Evolutionary conservation across 2,113 vertebrate species (phyloP).

Genomic region (Butorides virescens): DNA sequence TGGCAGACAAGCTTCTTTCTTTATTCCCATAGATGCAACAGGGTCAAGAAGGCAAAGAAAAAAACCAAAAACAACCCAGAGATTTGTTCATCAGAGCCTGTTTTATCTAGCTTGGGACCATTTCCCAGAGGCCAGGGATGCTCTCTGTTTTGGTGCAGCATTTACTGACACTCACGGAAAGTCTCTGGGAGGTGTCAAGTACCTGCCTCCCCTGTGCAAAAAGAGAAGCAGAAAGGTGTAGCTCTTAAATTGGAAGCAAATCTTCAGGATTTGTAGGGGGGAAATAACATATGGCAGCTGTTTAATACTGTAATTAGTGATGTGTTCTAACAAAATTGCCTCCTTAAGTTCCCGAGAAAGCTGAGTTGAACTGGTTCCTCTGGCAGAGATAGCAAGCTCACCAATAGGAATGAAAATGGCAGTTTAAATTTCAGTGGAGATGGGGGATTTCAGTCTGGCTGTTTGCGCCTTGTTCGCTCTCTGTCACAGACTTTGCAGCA

Average conservation of each 20-base stretch:
- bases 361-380: background rate
- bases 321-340: background rate
- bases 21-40: background rate
- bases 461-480: background rate
- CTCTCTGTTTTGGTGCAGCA: background rate
- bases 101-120: background rate
- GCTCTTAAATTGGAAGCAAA: background rate
- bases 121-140: background rate
- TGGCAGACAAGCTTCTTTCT: background rate
- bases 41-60: background rate
- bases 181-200: background rate
- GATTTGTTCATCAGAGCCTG: background rate
- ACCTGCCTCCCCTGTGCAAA: background rate
- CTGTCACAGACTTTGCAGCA: background rate
- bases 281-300: background rate
- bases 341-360: background rate
- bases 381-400: background rate
- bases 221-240: background rate
- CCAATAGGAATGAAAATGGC: background rate
- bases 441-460: background rate
- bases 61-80: no score
- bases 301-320: background rate
- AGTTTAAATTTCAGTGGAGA: background rate
- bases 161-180: background rate
- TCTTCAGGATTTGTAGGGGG: background rate